These are phyloP conservation scores for Exephanes ischioxanthus DNA, from an alignment of 2,888 invertebrate genomes.

Conservation along the genomic window DNA sequence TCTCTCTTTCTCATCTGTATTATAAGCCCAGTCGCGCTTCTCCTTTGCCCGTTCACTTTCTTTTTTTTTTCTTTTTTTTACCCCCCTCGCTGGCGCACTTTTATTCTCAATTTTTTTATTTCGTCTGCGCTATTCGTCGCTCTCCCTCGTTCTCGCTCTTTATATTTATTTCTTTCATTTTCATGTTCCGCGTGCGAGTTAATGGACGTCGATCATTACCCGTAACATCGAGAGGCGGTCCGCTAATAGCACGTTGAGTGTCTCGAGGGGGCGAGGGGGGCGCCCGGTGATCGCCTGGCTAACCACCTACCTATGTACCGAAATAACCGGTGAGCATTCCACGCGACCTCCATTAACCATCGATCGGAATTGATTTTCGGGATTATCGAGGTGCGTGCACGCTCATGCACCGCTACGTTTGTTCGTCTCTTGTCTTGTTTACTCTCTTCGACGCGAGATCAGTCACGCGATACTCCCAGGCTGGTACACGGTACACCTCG, in stretches of 20 bases:
- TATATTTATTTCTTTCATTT: slow-evolving; percentile 51
- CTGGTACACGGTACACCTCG: slow-evolving; percentile 21
- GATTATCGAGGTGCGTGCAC: slow-evolving; percentile 53
- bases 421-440: slow-evolving; percentile 48
- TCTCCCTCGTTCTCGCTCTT: slow-evolving; percentile 43
- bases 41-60: slow-evolving; percentile 65
- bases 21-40: slow-evolving; percentile 27
- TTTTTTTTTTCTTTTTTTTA: slow-evolving; percentile 32
- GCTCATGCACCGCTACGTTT: slow-evolving; percentile 34
- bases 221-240: slow-evolving; percentile 66
- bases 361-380: slow-evolving; percentile 67
- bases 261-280: slow-evolving; percentile 56
- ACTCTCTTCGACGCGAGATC: slow-evolving; percentile 46
- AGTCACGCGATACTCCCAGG: slow-evolving; percentile 61
- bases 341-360: slow-evolving; percentile 68
- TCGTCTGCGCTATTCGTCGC: slow-evolving; percentile 5
- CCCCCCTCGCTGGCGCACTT: slow-evolving; percentile 54
- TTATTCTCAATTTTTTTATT: slow-evolving; percentile 41
- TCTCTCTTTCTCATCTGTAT: slow-evolving; percentile 46
- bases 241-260: slow-evolving; percentile 69
- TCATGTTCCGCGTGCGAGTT: slow-evolving; percentile 63
- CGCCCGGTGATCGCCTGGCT: slow-evolving; percentile 42
- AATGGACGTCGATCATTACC: slow-evolving; percentile 79
- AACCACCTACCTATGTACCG: slow-evolving; percentile 28
- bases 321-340: slow-evolving; percentile 62